Conservation (phyloP, 37 sponge, comb jelly and placozoan genomes). For the Ephydatia muelleri region DNA sequence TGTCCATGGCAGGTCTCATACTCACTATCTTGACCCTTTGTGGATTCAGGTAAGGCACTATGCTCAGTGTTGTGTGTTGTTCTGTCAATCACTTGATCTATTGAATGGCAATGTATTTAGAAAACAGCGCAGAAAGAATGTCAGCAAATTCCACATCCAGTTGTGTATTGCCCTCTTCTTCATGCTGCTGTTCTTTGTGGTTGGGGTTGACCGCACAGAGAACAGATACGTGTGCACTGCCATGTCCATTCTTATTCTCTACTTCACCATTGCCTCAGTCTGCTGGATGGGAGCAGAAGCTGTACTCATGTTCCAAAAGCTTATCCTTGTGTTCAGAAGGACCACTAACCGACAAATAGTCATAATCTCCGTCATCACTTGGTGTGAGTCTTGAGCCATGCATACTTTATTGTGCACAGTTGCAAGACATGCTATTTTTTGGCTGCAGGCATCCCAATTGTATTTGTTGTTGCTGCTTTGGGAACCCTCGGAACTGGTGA, state of each 20-base stretch:
- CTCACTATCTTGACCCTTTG: constrained; percentile 19
- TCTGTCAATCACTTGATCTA: neutral
- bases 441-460: constrained; percentile 12
- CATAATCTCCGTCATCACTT: constrained; percentile 25
- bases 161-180: constrained; percentile 20
- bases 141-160: constrained; percentile 24
- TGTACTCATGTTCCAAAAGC: constrained; percentile 29
- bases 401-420: neutral
- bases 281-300: constrained; percentile 43
- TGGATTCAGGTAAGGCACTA: constrained; percentile 22
- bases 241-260: constrained; percentile 27
- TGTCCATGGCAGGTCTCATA: constrained; percentile 33
- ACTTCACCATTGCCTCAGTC: constrained; percentile 25
- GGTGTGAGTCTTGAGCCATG: constrained; percentile 19
- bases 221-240: constrained; percentile 25
- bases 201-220: constrained; percentile 24
- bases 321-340: constrained; percentile 25
- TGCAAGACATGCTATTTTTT: neutral
- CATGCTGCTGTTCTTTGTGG: constrained; percentile 26
- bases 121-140: neutral
- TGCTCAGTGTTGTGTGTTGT: neutral
- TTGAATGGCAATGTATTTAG: constrained; percentile 1
- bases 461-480: constrained; percentile 6
- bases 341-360: neutral
- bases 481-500: constrained; percentile 3